These are phyloP conservation scores for Chloromyia formosa DNA, from an alignment of 2,888 invertebrate genomes.

Conservation along the genomic window DNA sequence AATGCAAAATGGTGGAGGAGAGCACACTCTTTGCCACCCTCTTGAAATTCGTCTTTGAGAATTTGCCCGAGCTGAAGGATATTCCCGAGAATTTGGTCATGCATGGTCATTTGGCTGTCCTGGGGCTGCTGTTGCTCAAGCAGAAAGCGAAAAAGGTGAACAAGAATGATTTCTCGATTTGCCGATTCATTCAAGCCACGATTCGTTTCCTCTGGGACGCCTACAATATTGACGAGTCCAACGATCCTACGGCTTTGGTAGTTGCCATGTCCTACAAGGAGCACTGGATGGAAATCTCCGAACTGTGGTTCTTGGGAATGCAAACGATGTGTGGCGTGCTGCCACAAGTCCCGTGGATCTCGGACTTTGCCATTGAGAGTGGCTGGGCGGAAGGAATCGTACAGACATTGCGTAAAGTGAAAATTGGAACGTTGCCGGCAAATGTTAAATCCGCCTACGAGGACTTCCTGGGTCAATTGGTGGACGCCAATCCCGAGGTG, in stretches of 20 bases:
- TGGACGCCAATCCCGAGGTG: constrained; percentile 81
- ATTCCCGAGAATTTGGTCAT: constrained; percentile 84
- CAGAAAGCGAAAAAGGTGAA: constrained; percentile 84
- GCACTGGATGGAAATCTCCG: constrained; percentile 88
- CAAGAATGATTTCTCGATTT: constrained; percentile 88
- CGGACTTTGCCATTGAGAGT: constrained; percentile 89
- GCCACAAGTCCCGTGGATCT: constrained; percentile 85
- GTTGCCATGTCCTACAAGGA: constrained; percentile 87
- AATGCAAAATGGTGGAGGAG: constrained; percentile 83
- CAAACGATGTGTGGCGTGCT: constrained; percentile 88
- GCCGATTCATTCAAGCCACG: constrained; percentile 87
- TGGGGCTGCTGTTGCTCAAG: constrained; percentile 83
- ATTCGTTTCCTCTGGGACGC: constrained; percentile 94
- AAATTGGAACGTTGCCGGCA: constrained; percentile 80
- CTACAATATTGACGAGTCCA: constrained; percentile 87
- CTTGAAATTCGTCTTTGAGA: constrained; percentile 85
- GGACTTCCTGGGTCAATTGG: constrained; percentile 85
- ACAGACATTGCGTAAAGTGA: constrained; percentile 82
- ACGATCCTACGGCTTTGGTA: constrained; percentile 82
- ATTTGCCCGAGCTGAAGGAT: constrained; percentile 84
- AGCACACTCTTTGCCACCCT: constrained; percentile 80
- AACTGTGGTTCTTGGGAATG: constrained; percentile 94
- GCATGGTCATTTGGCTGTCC: constrained; percentile 83
- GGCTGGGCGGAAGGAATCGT: constrained; percentile 94
- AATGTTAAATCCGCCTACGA: constrained; percentile 91